Base-by-base conservation (phyloP, 2,888 invertebrate genomes). In the Morpho deidamia region DNA sequence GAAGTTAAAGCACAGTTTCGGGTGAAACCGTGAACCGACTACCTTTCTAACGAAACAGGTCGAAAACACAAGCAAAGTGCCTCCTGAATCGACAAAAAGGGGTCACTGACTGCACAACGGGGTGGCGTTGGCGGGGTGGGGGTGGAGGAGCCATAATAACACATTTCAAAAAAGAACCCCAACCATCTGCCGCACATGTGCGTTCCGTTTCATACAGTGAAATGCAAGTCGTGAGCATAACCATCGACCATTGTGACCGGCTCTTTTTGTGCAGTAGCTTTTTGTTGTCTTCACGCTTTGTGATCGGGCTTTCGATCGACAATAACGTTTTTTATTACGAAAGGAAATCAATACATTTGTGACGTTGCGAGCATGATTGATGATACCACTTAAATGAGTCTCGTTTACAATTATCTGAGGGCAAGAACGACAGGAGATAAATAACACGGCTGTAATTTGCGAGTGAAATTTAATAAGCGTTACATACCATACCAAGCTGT, bases 141-240 rank as follows among this genome's bases (percentile, higher is more conserved):
- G 67, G 74, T 71, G 74, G 72, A 74, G 67, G 75, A 72, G 73
- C 72, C 73, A 68, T 74, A 82, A 82, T 84, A 83, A 84, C 78
- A 83, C 77, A 78, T 84, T 82, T 79, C 76, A 83, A 87, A 86
- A 83, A 83, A 76, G 73, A 81, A 76, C 86, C 84, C 83, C 75
- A 72, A 85, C 83, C 89, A 89, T 88, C 89, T 89, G 88, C 81
- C 73, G 72, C 79, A 78, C 88, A 89, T 87, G 81, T 88, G 88
- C 79, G 78, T 79, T 79, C 67, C 72, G 72, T 79, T 83, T 71
- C 74, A 78, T 77, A 78, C 74, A 71, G 70, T 73, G 73, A 68
- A 80, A 87, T 81, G 83, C 82, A 81, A 83, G 83, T 78, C 72
- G 83, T 76, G 78, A 81, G 72, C 73, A 76, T 74, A 81, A 81